Evolutionary conservation across 2,888 invertebrate genomes (phyloP), one percentile per base, ranked within the genome.

Genomic region (Mesopsocus fuscifrons): DNA sequence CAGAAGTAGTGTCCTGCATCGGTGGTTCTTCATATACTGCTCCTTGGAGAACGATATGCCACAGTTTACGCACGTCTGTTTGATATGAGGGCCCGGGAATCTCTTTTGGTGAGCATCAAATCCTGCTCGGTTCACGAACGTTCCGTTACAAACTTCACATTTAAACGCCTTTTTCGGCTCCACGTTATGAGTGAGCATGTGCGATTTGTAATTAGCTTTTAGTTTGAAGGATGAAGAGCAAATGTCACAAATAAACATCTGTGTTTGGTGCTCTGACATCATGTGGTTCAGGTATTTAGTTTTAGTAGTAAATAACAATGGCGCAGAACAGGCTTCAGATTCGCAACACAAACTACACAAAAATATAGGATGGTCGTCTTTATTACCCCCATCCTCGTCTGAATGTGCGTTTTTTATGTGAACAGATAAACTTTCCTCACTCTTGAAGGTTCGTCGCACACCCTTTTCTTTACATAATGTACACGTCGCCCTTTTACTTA

Each of bases 51-150:
- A 38, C 6, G 20, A 20, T 18, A 38, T 18, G 4, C 20, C 20
- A 20, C 38, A 38, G 20, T 38, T 16, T 5, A 13, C 17, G 38
- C 38, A 38, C n/a, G 13, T 20, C n/a, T 38, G 38, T 17, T 38
- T 38, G 20, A 38, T 38, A 20, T 38, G 38, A 3, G 38, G 38
- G 5, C 38, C 38, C 3, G 38, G 38, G 11, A 38, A 38, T 5
- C 38, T 17, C 21, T 38, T 38, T 38, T 38, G 15, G 18, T 38
- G 38, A 38, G 38, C 16, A 13, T 38, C 38, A 21, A 16, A 38
- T 20, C 38, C 38, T 5, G 38, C 38, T 4, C 20, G 3, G 18
- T 38, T 38, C 18, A 38, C 38, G 11, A 38, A 38, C 11, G 16
- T 38, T 20, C 38, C 38, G 4, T 16, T 38, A 20, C 38, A 38